Evolutionary conservation across 2,797 vertebrate genomes (phyloP).

Genomic region (Periparus ater): DNA sequence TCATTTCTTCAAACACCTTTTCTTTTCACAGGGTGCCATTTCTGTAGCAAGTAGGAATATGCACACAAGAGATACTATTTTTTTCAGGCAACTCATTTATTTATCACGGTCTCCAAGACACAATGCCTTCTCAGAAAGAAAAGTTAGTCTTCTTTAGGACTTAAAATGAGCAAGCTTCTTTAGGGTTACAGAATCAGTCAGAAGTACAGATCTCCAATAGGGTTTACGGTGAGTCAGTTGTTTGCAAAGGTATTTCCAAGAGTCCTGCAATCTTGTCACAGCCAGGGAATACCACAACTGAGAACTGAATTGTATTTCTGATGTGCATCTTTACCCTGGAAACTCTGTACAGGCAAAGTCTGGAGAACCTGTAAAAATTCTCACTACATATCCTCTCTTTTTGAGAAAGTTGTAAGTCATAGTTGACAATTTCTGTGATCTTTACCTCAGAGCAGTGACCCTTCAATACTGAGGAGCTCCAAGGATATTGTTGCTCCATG

Average conservation of each 20-base stretch:
- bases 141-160: neutral
- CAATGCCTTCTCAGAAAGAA: neutral
- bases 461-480: neutral
- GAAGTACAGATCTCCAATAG: neutral
- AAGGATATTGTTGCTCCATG: neutral
- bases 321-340: neutral
- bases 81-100: neutral
- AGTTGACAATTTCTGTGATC: neutral
- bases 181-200: neutral
- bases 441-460: neutral
- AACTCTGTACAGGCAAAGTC: accelerated
- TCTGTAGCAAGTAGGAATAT: neutral
- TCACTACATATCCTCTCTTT: neutral
- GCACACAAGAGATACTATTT: neutral
- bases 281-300: neutral
- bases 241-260: neutral
- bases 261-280: neutral
- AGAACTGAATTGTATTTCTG: neutral
- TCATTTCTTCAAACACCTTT: constrained; percentile 5
- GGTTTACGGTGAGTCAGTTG: neutral
- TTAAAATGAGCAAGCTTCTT: neutral
- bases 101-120: neutral
- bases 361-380: neutral
- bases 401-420: neutral
- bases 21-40: neutral